phyloP scores from a whole-genome alignment of 2,888 invertebrate genomes.

The Ctenicera cuprea region DNA sequence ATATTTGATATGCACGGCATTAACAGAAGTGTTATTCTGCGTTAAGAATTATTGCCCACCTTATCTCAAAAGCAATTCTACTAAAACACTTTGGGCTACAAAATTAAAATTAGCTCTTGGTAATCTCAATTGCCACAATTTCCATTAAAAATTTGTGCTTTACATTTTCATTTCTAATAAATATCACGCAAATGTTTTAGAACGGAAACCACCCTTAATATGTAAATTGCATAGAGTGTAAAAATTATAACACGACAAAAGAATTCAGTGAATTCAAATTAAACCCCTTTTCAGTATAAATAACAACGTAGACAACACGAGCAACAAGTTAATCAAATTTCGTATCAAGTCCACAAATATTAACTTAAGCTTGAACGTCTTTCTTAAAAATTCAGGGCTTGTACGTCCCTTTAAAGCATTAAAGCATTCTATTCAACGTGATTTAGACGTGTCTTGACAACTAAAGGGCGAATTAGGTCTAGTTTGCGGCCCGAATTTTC shows the following conservation, averaged over 20 bases:
- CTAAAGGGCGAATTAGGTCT: not conserved
- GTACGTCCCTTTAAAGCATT: conserved; percentile 3
- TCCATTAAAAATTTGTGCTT: conserved; percentile 8
- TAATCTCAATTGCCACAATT: not conserved
- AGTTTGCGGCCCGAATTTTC: not conserved
- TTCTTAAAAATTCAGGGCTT: not conserved
- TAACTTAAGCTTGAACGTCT: not conserved
- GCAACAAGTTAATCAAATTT: conserved; percentile 20
- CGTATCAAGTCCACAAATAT: conserved; percentile 14
- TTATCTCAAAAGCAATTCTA: too few relatives aligned
- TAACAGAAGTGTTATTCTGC: too few relatives aligned
- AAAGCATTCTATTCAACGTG: not conserved
- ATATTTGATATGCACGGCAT: too few relatives aligned
- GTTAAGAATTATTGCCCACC: too few relatives aligned
- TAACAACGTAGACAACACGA: not conserved
- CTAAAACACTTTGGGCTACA: too few relatives aligned
- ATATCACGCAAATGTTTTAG: not conserved
- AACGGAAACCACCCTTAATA: conserved; percentile 8
- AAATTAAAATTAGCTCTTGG: not conserved
- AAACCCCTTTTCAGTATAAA: conserved; percentile 2
- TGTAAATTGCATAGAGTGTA: not conserved
- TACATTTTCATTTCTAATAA: not conserved
- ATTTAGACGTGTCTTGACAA: conserved; percentile 13
- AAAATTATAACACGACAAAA: not conserved
- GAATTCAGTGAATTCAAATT: not conserved